Evolutionary conservation across 2,797 vertebrate species (phyloP).

Genomic region (Sebastes flavidus): DNA sequence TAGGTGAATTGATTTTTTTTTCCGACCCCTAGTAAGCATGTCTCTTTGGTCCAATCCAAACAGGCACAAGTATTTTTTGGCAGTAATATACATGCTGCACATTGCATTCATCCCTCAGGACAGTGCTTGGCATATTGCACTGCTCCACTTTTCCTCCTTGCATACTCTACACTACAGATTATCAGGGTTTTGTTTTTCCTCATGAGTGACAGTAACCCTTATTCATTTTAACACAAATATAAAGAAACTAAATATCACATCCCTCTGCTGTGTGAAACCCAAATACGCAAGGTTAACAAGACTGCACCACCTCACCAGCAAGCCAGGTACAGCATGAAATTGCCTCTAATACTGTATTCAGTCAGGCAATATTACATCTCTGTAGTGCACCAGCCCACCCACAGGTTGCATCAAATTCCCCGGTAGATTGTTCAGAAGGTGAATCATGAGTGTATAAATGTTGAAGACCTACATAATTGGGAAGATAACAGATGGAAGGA

Average conservation of each 20-base stretch:
- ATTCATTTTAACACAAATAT: slow-evolving; percentile 17
- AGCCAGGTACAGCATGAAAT: neutral
- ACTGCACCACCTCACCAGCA: neutral
- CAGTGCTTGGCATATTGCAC: slow-evolving; percentile 50
- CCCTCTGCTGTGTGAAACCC: neutral
- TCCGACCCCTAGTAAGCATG: neutral
- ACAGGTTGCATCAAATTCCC: slow-evolving; percentile 28
- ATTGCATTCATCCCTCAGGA: slow-evolving; percentile 58
- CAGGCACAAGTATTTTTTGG: slow-evolving; percentile 39
- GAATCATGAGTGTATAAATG: slow-evolving; percentile 44
- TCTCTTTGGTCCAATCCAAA: slow-evolving; percentile 43
- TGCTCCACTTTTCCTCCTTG: slow-evolving; percentile 54
- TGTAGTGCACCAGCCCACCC: slow-evolving; percentile 6
- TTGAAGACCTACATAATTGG: slow-evolving; percentile 26
- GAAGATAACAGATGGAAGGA: slow-evolving; percentile 45
- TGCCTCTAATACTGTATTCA: neutral
- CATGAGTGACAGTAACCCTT: slow-evolving; percentile 25
- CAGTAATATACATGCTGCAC: slow-evolving; percentile 34
- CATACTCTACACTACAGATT: slow-evolving; percentile 16
- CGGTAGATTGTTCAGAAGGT: slow-evolving; percentile 19
- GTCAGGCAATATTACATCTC: slow-evolving; percentile 3
- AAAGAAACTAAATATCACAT: slow-evolving; percentile 13
- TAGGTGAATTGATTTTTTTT: too few species aligned
- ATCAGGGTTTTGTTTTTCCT: slow-evolving; percentile 7
- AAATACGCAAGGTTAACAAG: slow-evolving; percentile 1